Evolutionary conservation across 2,888 invertebrate species (phyloP), one percentile per base, ranked within the genome.

Genomic region (Lissocephala sabroskyi): DNA sequence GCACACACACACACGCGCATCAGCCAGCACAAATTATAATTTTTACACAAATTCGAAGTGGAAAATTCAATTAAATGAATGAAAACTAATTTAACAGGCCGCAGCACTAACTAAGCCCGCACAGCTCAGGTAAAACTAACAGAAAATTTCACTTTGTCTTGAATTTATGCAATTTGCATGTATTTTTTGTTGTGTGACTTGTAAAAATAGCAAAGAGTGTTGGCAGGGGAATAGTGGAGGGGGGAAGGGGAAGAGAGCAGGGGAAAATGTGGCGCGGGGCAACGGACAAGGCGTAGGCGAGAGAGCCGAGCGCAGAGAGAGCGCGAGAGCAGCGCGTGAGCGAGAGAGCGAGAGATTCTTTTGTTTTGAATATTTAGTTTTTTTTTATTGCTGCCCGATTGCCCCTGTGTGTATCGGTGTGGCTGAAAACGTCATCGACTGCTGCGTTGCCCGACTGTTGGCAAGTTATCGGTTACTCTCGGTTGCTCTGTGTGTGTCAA

Each of bases 331-430:
- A 49, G 3, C 11, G 7, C 30, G 30, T 32, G 30, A 7, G 14
- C 11, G 26, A 45, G 19, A 50, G 18, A 39, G 33, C 23, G 35
- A 41, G 40, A 59, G 61, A 62, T 66, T 70, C 63, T 70, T 65
- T 74, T 68, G 71, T 74, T 74, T 70, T 70, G 74, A 63, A 65
- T 68, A 59, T 52, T 54, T 29, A 45, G 52, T 47, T 46, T 52
- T 41, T 47, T 28, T 39, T 37, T 33, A 57, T 37, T 43, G 14
- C 7, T 39, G 16, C 41, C 40, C 10, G 33, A 28, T 33, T n/a
- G 49, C 10, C 1, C 37, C n/a, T 16, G 29, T 14, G 10, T 16
- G 33, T 36, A 49, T 11, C 14, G 11, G 29, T 45, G 39, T 32
- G n/a, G n/a, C n/a, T n/a, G n/a, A n/a, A n/a, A n/a, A n/a, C n/a